These are phyloP conservation scores for Ciconia stormi DNA, from an alignment of 2,113 vertebrate genomes.

Conservation along the genomic window DNA sequence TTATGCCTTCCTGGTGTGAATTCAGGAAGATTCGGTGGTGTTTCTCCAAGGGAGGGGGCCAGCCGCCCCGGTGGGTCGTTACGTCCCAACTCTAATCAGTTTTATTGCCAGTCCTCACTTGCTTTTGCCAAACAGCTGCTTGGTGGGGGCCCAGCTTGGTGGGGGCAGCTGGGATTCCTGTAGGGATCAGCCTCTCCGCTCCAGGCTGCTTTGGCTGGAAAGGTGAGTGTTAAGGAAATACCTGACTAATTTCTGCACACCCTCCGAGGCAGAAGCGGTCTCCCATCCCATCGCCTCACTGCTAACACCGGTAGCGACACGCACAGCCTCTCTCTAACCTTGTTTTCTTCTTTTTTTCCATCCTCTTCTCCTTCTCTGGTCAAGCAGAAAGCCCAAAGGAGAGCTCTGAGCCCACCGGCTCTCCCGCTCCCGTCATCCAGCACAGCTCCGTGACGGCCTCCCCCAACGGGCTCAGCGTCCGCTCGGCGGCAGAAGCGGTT, in stretches of 20 bases:
- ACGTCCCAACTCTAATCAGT: not conserved
- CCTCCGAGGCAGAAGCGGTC: not conserved
- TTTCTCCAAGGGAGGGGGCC: not conserved
- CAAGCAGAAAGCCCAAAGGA: conserved; percentile 88
- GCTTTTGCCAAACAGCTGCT: not conserved
- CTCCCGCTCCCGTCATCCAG: conserved; percentile 91
- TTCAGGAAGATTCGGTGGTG: rapidly evolving
- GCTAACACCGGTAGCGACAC: not conserved
- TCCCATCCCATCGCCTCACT: not conserved
- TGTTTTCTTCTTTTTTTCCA: not conserved
- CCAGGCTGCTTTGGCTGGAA: not conserved
- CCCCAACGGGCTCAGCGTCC: conserved; percentile 86
- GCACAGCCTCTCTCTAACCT: not conserved
- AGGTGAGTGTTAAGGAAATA: not conserved
- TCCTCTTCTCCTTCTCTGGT: not conserved
- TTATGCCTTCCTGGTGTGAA: not conserved
- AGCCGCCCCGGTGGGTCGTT: not conserved
- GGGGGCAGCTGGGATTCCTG: not conserved
- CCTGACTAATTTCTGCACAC: not conserved
- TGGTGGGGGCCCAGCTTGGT: not conserved
- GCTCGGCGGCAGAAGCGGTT: conserved; percentile 92
- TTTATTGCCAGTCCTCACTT: not conserved
- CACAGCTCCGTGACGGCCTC: conserved; percentile 87
- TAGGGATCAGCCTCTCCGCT: not conserved
- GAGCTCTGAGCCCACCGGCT: conserved; percentile 86